These are phyloP conservation scores for Alviniconcha strummeri DNA, from an alignment of 2,888 invertebrate genomes.

Conservation along the genomic window DNA sequence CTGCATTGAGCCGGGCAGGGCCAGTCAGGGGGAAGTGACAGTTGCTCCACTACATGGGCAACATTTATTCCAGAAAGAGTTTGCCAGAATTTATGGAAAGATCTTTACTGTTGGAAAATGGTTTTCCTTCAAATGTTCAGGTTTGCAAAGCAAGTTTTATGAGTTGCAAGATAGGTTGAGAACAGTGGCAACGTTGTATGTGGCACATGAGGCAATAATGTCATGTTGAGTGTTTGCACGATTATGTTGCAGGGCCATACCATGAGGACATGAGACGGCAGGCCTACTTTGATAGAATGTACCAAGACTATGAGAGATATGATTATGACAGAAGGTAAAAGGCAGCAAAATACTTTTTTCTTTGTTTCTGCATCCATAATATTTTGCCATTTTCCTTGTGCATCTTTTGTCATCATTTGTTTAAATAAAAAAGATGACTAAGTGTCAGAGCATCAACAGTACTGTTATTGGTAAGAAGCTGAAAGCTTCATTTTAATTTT, in stretches of 20 bases:
- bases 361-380: no score
- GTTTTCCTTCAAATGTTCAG: no score
- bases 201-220: background rate
- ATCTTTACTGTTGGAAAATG: no score
- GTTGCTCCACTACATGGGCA: no score
- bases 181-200: background rate
- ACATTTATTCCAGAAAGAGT: no score
- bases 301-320: constrained; percentile 59
- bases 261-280: constrained; percentile 61
- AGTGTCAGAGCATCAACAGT: no score
- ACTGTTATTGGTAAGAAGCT: no score
- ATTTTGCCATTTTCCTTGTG: background rate
- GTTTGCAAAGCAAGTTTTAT: no score
- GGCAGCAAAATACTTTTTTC: background rate
- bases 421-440: background rate
- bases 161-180: background rate
- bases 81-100: no score
- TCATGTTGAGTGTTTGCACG: background rate
- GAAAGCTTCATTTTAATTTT: no score
- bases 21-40: no score
- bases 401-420: background rate
- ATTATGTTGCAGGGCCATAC: constrained; percentile 45
- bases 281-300: constrained; percentile 61
- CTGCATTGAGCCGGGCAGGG: no score
- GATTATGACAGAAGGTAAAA: constrained; percentile 57